Percentiles rank a stretch among this genome's conserved stretches.
These are phyloP conservation scores for Margarornis squamiger DNA, from an alignment of 2,797 vertebrate species.

Conservation along the genomic window DNA sequence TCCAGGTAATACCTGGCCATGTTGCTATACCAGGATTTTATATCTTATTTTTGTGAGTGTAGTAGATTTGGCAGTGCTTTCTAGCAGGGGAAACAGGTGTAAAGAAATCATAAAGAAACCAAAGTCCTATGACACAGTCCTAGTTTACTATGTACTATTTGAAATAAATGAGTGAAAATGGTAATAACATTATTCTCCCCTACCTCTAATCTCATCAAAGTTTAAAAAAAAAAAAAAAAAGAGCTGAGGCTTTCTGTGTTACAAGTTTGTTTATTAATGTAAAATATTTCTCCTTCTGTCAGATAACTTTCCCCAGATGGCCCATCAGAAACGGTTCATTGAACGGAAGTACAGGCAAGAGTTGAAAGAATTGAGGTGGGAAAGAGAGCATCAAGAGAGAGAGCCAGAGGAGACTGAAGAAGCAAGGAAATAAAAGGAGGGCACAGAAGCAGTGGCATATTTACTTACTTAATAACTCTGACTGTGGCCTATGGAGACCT, in stretches of 20 bases:
- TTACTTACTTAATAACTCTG: conserved; percentile 70
- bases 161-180: neutral
- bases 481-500: conserved; percentile 58
- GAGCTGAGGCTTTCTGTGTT: neutral
- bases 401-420: conserved; percentile 88
- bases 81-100: neutral
- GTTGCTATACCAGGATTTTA: neutral
- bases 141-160: neutral
- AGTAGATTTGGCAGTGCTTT: neutral
- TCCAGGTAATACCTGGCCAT: neutral
- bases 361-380: conserved; percentile 98
- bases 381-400: conserved; percentile 92
- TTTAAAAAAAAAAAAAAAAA: neutral
- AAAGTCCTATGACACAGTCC: neutral
- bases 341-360: conserved; percentile 98
- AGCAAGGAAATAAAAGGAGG: conserved; percentile 82
- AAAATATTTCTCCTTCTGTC: conserved; percentile 75
- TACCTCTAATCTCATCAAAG: neutral
- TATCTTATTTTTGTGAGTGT: neutral
- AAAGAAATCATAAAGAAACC: neutral
- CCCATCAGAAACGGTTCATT: conserved; percentile 99
- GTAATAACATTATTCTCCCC: neutral
- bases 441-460: conserved; percentile 31
- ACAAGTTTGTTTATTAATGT: conserved; percentile 68
- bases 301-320: conserved; percentile 99